These are phyloP conservation scores for Bucorvus abyssinicus DNA, from an alignment of 2,797 vertebrate genomes.

Conservation along the genomic window DNA sequence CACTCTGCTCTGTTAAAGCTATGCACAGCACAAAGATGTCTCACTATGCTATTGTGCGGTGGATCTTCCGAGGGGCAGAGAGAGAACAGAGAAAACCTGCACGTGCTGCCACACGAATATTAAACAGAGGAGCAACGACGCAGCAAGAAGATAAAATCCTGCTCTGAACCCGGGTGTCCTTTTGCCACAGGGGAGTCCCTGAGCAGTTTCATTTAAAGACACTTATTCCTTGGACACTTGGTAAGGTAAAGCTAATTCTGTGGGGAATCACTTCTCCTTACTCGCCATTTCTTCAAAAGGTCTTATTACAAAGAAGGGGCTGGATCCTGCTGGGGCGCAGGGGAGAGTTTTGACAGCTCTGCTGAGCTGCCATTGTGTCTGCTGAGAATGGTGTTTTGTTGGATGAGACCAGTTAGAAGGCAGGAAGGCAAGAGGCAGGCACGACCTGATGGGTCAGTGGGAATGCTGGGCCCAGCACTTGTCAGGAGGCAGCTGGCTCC, in stretches of 20 bases:
- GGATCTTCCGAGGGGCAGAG: not conserved
- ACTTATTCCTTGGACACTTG: not conserved
- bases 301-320: not conserved
- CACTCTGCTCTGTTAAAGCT: not conserved
- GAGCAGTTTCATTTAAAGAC: not conserved
- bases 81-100: not conserved
- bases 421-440: not conserved
- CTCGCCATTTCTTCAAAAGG: not conserved
- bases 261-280: not conserved
- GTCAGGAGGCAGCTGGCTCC: slow-evolving; percentile 3
- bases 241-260: not conserved
- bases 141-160: not conserved
- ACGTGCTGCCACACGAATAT: not conserved
- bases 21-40: not conserved
- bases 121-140: not conserved
- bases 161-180: not conserved
- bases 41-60: not conserved
- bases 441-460: not conserved
- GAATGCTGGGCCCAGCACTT: not conserved
- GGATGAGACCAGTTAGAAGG: not conserved
- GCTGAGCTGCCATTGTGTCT: not conserved
- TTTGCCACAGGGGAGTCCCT: not conserved
- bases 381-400: not conserved
- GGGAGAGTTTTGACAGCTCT: not conserved
- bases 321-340: not conserved